These are phyloP conservation scores for Eleutherodactylus coqui DNA, from an alignment of 2,797 vertebrate species.

Conservation along the genomic window DNA sequence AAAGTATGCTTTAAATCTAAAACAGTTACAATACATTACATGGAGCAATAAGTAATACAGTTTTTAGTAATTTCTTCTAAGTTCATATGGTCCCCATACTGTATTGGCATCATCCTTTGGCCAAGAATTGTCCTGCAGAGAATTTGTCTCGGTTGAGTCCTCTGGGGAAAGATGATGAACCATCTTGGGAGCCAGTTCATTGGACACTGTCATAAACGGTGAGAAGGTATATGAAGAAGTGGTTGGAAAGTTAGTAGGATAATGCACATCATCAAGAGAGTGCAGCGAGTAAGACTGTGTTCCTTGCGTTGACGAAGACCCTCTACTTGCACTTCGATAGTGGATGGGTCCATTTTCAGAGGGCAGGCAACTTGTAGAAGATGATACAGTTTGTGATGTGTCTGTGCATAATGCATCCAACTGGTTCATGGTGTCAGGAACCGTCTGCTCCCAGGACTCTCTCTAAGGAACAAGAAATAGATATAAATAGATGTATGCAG, in stretches of 20 bases:
- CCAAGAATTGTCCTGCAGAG: slow-evolving; percentile 79
- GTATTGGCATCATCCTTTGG: slow-evolving; percentile 82
- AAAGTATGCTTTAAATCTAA: background rate
- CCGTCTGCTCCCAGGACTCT: slow-evolving; percentile 87
- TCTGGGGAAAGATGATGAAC: slow-evolving; percentile 76
- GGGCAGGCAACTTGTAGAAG: slow-evolving; percentile 75
- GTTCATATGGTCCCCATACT: slow-evolving; percentile 86
- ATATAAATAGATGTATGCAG: background rate
- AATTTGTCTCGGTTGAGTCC: slow-evolving; percentile 66
- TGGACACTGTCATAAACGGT: slow-evolving; percentile 78
- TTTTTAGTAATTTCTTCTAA: slow-evolving; percentile 82
- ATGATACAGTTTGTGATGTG: slow-evolving; percentile 71
- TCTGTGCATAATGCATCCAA: slow-evolving; percentile 78
- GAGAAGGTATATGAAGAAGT: slow-evolving; percentile 77
- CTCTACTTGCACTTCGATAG: slow-evolving; percentile 79
- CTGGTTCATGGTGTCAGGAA: slow-evolving; percentile 78
- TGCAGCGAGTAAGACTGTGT: slow-evolving; percentile 84
- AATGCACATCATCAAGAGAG: slow-evolving; percentile 85
- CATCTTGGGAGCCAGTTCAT: slow-evolving; percentile 81
- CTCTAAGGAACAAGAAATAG: slow-evolving; percentile 75
- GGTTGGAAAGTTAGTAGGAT: slow-evolving; percentile 75
- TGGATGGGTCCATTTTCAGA: slow-evolving; percentile 74
- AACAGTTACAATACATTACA: slow-evolving; percentile 23
- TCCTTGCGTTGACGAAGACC: slow-evolving; percentile 70
- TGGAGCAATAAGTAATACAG: background rate